Conservation (phyloP, 1,140 invertebrate species). For the Monochamus saltuarius region DNA sequence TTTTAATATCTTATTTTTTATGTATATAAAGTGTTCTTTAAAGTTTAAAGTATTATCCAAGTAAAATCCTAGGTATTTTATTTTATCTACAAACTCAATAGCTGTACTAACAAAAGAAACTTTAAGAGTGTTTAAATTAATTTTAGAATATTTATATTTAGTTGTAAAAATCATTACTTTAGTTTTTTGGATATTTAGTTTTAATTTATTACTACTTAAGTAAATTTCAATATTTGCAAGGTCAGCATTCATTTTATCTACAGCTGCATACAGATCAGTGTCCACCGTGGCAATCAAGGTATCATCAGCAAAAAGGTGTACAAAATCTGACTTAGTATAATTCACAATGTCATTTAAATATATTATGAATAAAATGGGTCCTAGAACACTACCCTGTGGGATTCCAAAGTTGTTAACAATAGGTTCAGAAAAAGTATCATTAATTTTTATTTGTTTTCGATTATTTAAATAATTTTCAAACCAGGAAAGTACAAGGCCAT, state of each 20-base stretch:
- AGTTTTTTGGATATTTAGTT: slow-evolving; percentile 8
- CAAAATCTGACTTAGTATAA: background rate
- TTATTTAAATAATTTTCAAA: background rate
- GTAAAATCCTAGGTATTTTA: slow-evolving; percentile 10
- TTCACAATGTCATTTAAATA: slow-evolving; percentile 2
- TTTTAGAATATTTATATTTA: slow-evolving; percentile 14
- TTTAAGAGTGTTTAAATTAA: background rate
- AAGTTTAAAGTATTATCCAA: slow-evolving; percentile 5
- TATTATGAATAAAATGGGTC: background rate
- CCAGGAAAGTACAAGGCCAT: background rate
- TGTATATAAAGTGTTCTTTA: background rate
- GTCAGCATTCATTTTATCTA: slow-evolving; percentile 2
- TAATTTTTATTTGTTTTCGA: background rate
- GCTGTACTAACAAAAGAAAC: background rate
- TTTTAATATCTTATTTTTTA: slow-evolving; percentile 3
- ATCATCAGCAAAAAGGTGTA: slow-evolving; percentile 3
- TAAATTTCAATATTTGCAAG: slow-evolving; percentile 3
- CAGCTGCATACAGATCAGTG: background rate
- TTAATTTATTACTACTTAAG: slow-evolving; percentile 9
- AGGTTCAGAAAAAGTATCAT: background rate
- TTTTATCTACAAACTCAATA: slow-evolving; percentile 1
- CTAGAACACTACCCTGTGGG: slow-evolving; percentile 9
- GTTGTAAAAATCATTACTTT: slow-evolving; percentile 11
- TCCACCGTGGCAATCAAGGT: slow-evolving; percentile 1
- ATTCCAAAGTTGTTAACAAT: slow-evolving; percentile 2